Evolutionary conservation across 2,888 invertebrate species (phyloP).

Genomic region (Pristionchus japonicus): DNA sequence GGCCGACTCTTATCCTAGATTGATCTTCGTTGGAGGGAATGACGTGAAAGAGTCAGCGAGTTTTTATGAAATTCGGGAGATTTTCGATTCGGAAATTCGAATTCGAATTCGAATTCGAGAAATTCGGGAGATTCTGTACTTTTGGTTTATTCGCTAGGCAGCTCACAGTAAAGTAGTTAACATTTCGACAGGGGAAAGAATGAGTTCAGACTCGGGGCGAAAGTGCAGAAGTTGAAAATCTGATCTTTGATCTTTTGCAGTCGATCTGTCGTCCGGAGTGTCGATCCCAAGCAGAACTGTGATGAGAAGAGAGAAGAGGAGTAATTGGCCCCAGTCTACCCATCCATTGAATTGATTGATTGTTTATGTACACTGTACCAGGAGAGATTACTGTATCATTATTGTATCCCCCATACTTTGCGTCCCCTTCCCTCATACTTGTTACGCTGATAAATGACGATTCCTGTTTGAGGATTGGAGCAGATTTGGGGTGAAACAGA

Average conservation of each 20-base stretch:
- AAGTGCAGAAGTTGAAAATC: too few species aligned
- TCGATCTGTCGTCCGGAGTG: not conserved
- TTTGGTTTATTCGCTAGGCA: too few species aligned
- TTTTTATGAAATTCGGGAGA: too few species aligned
- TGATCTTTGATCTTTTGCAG: constrained; percentile 27
- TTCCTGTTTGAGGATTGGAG: not conserved
- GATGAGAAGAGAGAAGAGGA: too few species aligned
- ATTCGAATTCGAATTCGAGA: too few species aligned
- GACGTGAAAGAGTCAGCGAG: too few species aligned
- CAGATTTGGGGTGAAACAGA: not conserved
- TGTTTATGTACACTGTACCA: not conserved
- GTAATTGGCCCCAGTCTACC: not conserved
- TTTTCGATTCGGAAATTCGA: too few species aligned
- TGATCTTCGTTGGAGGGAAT: not conserved
- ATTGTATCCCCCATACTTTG: not conserved
- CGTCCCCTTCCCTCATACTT: constrained; percentile 1
- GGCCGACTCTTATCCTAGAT: not conserved
- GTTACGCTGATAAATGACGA: constrained; percentile 27
- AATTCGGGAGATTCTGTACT: too few species aligned
- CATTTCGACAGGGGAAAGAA: too few species aligned
- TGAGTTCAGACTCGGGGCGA: too few species aligned
- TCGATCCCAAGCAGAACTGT: not conserved
- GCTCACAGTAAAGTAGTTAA: too few species aligned
- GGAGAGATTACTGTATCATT: constrained; percentile 14
- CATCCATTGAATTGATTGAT: constrained; percentile 3